These are phyloP conservation scores for Archaeoteleia sp. DNA, from an alignment of 2,888 invertebrate genomes.

Conservation along the genomic window DNA sequence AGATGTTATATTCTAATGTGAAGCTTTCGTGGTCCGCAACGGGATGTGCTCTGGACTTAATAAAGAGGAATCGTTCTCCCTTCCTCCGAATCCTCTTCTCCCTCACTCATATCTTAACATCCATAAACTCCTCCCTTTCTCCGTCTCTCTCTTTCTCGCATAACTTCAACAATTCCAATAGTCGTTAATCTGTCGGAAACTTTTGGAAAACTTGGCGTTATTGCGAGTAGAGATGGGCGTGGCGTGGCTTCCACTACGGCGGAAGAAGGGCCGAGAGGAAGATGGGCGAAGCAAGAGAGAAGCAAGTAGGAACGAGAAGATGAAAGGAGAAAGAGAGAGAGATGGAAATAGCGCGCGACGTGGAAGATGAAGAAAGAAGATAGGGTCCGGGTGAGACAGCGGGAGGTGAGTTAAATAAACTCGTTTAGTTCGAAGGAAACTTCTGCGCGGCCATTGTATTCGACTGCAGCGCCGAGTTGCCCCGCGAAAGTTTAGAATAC, in stretches of 20 bases:
- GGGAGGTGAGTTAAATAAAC: slow-evolving; percentile 73
- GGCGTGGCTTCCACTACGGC: slow-evolving; percentile 25
- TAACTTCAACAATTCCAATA: slow-evolving; percentile 71
- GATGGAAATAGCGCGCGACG: slow-evolving; percentile 19
- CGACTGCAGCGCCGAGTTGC: slow-evolving; percentile 65
- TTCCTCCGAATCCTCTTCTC: too few species aligned
- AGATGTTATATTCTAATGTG: too few species aligned
- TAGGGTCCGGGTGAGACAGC: slow-evolving; percentile 40
- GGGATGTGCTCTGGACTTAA: too few species aligned
- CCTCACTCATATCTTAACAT: too few species aligned
- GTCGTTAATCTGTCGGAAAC: slow-evolving; percentile 71
- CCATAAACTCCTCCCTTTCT: slow-evolving; percentile 10
- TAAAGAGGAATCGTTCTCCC: too few species aligned
- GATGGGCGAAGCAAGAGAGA: slow-evolving; percentile 13
- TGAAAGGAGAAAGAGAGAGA: slow-evolving; percentile 10
- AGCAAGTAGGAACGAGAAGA: slow-evolving; percentile 27
- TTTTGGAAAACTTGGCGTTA: slow-evolving; percentile 68
- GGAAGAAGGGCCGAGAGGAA: slow-evolving; percentile 13
- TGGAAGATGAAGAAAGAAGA: slow-evolving; percentile 35
- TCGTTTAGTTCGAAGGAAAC: slow-evolving; percentile 72
- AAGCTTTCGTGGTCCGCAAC: too few species aligned
- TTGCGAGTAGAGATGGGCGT: slow-evolving; percentile 64
- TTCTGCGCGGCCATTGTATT: slow-evolving; percentile 70
- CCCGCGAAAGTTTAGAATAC: slow-evolving; percentile 68
- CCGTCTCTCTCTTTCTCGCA: slow-evolving; percentile 52